These are phyloP conservation scores for Apostichopus leukothele DNA, from an alignment of 53 echinoderm and acorn worm species.

Conservation along the genomic window DNA sequence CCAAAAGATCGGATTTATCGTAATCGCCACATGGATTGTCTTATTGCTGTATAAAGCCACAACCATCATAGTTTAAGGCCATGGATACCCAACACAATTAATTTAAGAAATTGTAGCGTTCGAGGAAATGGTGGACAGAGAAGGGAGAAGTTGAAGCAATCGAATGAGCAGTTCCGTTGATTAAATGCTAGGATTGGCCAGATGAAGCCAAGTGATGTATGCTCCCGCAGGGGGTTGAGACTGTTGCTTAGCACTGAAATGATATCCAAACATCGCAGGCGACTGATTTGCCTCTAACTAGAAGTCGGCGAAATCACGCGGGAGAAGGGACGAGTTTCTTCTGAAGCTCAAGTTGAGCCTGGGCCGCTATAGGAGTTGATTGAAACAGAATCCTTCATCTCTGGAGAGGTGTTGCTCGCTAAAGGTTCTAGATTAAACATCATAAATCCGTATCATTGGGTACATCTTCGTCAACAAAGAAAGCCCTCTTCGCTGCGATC, in stretches of 20 bases:
- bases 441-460: constrained; percentile 15
- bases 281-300: constrained; percentile 37
- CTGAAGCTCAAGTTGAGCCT: constrained; percentile 41
- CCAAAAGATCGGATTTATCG: constrained; percentile 24
- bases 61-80: constrained; percentile 47
- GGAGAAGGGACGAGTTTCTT: constrained; percentile 30
- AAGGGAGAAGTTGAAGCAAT: constrained; percentile 23
- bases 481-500: not conserved
- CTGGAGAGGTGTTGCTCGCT: constrained; percentile 35
- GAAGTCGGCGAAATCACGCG: constrained; percentile 39
- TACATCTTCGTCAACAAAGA: constrained; percentile 21
- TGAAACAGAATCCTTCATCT: constrained; percentile 34
- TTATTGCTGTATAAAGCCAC: constrained; percentile 39
- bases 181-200: constrained; percentile 40
- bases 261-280: constrained; percentile 45
- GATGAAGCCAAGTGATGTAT: constrained; percentile 38
- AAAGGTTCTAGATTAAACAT: constrained; percentile 22
- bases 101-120: constrained; percentile 47
- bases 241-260: constrained; percentile 42
- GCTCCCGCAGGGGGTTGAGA: constrained; percentile 37
- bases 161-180: constrained; percentile 35
- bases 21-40: constrained; percentile 46
- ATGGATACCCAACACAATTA: constrained; percentile 47
- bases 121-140: constrained; percentile 26
- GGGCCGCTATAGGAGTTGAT: constrained; percentile 20